Evolutionary conservation across 2,888 invertebrate species (phyloP).

Genomic region (Gastrophysa polygoni): DNA sequence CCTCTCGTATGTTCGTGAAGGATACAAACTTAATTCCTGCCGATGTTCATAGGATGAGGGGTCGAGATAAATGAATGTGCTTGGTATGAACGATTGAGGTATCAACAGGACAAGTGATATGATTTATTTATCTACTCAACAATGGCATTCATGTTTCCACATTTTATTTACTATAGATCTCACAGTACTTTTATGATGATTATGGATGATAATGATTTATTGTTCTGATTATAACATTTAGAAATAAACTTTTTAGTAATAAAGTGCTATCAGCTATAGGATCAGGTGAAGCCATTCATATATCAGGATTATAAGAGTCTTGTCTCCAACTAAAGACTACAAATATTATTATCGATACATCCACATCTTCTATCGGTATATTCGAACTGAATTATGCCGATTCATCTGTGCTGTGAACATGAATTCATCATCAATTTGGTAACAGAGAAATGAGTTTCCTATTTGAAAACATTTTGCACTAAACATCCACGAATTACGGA

Average conservation of each 20-base stretch:
- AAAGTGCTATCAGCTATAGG: slow-evolving; percentile 42
- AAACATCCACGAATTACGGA: too few relatives aligned
- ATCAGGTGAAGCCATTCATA: slow-evolving; percentile 44
- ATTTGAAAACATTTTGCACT: too few relatives aligned
- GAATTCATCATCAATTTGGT: too few relatives aligned
- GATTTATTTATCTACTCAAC: slow-evolving; percentile 61
- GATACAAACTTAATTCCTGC: too few relatives aligned
- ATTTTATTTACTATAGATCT: slow-evolving; percentile 52
- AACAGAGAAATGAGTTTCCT: too few relatives aligned
- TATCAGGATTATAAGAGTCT: slow-evolving; percentile 23
- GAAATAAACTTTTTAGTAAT: slow-evolving; percentile 49
- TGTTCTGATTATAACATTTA: slow-evolving; percentile 55
- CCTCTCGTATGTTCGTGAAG: too few relatives aligned
- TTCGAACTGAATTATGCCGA: background rate
- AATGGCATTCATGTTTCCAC: slow-evolving; percentile 54
- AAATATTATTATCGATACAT: slow-evolving; percentile 22
- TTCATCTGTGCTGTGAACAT: too few relatives aligned
- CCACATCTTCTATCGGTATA: background rate
- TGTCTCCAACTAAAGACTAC: slow-evolving; percentile 30
- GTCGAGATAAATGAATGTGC: too few relatives aligned
- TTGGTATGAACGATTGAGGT: slow-evolving; percentile 13
- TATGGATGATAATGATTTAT: slow-evolving; percentile 43
- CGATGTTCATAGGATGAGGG: too few relatives aligned
- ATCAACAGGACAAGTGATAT: slow-evolving; percentile 68
- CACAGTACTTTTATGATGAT: slow-evolving; percentile 53